These are phyloP conservation scores for Hetaerina titia DNA, from an alignment of 2,888 invertebrate species.

Conservation along the genomic window DNA sequence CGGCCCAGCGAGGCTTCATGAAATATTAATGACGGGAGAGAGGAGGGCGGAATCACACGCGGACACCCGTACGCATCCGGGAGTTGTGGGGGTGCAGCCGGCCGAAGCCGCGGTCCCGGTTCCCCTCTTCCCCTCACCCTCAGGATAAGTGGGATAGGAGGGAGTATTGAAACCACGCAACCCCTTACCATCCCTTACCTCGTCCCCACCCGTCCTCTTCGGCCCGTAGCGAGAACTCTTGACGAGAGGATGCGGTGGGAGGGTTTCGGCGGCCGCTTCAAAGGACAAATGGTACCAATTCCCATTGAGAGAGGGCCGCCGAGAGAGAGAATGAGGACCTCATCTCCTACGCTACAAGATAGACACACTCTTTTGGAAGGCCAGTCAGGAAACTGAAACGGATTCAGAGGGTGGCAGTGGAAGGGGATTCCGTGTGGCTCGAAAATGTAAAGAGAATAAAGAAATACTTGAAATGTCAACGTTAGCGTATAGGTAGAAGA, in stretches of 20 bases:
- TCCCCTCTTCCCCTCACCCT: no score
- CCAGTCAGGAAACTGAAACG: no score
- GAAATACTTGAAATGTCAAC: no score
- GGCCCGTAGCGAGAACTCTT: background rate
- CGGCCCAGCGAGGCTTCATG: slow-evolving; percentile 32
- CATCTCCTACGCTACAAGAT: background rate
- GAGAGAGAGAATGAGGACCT: background rate
- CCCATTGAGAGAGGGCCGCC: background rate
- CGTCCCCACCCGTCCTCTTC: background rate
- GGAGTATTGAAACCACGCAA: background rate
- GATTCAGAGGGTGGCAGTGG: no score
- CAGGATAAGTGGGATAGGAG: background rate
- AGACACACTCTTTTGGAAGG: no score
- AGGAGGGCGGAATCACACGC: background rate
- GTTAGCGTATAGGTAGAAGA: no score
- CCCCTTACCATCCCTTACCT: background rate
- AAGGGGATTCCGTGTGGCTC: no score
- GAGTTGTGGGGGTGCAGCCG: background rate
- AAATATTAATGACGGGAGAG: slow-evolving; percentile 20
- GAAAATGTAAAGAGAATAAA: no score
- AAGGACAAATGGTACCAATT: background rate
- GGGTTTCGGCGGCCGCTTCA: background rate
- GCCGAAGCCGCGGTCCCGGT: background rate
- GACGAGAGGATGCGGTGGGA: background rate
- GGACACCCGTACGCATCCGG: background rate